phyloP scores from a whole-genome alignment of 2,888 invertebrate genomes.

The Mayetiola destructor region DNA sequence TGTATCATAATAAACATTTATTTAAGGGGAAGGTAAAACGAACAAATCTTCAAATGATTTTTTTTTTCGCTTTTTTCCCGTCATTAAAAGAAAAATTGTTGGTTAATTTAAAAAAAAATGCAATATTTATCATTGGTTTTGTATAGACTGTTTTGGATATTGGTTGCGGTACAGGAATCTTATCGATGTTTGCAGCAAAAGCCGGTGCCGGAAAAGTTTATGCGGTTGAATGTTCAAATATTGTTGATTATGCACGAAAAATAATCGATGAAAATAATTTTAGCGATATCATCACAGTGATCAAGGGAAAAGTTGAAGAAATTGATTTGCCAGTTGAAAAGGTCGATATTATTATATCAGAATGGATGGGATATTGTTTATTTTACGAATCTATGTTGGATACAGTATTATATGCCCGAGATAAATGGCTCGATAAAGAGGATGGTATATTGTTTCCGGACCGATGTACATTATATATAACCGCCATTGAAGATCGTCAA shows the following conservation, averaged over 20 bases:
- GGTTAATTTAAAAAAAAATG: too few species aligned
- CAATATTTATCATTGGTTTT: not conserved
- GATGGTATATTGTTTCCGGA: slow-evolving; percentile 91
- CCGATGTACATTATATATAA: slow-evolving; percentile 85
- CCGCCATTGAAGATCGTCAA: slow-evolving; percentile 89
- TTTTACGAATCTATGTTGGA: slow-evolving; percentile 99
- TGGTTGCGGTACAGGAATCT: slow-evolving; percentile 96
- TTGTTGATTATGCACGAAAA: slow-evolving; percentile 91
- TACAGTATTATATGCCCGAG: slow-evolving; percentile 93
- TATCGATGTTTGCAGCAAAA: slow-evolving; percentile 99
- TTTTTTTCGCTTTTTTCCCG: not conserved
- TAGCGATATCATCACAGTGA: slow-evolving; percentile 63
- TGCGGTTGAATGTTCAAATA: slow-evolving; percentile 97
- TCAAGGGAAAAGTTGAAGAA: slow-evolving; percentile 90
- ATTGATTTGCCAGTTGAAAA: slow-evolving; percentile 77
- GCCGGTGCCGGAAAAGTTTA: slow-evolving; percentile 92
- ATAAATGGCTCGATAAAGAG: slow-evolving; percentile 90
- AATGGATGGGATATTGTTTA: slow-evolving; percentile 70
- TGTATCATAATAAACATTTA: slow-evolving; percentile 98
- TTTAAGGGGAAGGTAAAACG: slow-evolving; percentile 72
- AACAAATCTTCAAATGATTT: too few species aligned
- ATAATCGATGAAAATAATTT: slow-evolving; percentile 80
- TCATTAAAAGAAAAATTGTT: too few species aligned
- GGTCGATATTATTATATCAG: slow-evolving; percentile 83
- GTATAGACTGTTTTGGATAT: slow-evolving; percentile 77